These are phyloP conservation scores for Eurystomus gularis DNA, from an alignment of 2,113 vertebrate species.

Conservation along the genomic window DNA sequence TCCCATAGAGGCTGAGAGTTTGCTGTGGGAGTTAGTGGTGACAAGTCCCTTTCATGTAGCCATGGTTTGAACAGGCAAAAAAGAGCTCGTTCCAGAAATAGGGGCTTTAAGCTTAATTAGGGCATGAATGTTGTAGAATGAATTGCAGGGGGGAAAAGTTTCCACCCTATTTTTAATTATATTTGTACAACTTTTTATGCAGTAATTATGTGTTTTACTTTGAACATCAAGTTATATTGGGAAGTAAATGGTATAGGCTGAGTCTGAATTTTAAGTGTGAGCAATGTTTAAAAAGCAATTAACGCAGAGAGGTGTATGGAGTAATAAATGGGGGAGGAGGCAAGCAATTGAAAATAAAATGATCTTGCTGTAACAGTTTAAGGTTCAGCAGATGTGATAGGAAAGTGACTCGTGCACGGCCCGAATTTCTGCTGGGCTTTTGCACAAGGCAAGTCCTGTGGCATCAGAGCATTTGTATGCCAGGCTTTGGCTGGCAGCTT, in stretches of 20 bases:
- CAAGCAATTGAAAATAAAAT: neutral
- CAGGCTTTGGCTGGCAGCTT: neutral
- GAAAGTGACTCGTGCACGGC: fast-evolving
- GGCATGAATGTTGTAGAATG: neutral
- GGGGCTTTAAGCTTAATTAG: neutral
- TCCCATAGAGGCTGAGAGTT: neutral
- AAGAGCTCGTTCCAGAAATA: neutral
- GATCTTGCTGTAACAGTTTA: neutral
- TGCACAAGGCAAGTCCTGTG: neutral
- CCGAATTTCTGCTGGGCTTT: neutral
- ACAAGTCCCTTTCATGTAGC: neutral
- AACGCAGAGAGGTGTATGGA: neutral
- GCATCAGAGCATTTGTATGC: neutral
- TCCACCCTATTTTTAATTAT: conserved; percentile 9
- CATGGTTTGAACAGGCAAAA: neutral
- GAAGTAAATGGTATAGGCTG: conserved; percentile 23
- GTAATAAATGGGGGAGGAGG: conserved; percentile 28
- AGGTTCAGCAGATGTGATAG: neutral
- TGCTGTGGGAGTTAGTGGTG: neutral
- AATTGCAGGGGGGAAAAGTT: neutral
- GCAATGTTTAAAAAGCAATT: conserved; percentile 56
- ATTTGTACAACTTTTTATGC: conserved; percentile 38
- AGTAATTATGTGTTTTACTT: conserved; percentile 40
- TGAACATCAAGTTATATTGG: conserved; percentile 46
- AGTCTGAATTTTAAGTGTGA: conserved; percentile 47